phyloP scores from a whole-genome alignment of 2,797 vertebrate genomes.

The Amazona ochrocephala region DNA sequence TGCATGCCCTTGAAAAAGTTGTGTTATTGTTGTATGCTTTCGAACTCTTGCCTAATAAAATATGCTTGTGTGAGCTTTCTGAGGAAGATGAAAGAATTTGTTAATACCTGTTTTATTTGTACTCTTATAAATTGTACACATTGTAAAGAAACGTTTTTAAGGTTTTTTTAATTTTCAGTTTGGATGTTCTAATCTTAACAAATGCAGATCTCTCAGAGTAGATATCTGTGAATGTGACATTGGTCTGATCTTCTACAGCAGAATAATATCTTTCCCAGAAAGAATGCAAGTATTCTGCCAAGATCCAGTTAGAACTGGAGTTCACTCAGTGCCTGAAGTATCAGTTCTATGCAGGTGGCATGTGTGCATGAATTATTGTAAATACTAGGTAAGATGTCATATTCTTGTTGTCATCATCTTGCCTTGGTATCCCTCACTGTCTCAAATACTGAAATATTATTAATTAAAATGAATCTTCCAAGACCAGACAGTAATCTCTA shows the following conservation, averaged over 20 bases:
- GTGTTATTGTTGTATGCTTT: not conserved
- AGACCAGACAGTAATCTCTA: not conserved
- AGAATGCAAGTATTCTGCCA: not conserved
- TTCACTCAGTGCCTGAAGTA: not conserved
- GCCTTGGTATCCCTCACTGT: not conserved
- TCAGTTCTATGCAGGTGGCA: not conserved
- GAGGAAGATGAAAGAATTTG: not conserved
- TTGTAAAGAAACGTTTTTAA: not conserved
- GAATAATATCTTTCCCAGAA: not conserved
- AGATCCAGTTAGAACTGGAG: not conserved
- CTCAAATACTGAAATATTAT: not conserved
- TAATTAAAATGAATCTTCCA: not conserved
- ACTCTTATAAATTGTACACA: not conserved
- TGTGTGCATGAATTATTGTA: not conserved
- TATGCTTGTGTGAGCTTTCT: not conserved
- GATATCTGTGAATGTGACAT: not conserved
- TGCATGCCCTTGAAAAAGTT: not conserved
- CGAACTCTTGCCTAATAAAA: not conserved
- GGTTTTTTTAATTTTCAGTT: not conserved
- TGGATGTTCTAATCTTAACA: not conserved
- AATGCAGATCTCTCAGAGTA: not conserved
- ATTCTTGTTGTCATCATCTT: not conserved
- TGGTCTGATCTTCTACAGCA: not conserved
- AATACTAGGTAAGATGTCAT: not conserved
- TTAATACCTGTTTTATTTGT: not conserved